Conservation (phyloP, 2,113 vertebrate genomes). For the Myrmophylax atrothorax region DNA sequence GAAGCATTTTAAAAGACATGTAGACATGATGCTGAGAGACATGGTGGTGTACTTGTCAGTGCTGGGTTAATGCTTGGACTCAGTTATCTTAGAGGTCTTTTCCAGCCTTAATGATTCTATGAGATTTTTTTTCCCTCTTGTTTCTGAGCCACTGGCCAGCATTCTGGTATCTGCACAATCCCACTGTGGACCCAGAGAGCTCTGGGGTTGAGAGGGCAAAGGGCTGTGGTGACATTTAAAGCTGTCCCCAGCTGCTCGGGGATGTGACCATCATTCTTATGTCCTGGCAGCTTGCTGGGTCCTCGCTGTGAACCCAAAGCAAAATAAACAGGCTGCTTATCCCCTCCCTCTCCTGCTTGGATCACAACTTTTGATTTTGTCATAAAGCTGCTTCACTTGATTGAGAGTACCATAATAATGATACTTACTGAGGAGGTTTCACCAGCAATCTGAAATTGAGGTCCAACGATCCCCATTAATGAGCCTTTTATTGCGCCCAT, state of each 20-base stretch:
- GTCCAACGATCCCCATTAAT: constrained; percentile 44
- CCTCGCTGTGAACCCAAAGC: neutral
- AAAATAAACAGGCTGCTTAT: constrained; percentile 24
- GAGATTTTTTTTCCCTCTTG: neutral
- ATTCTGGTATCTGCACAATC: neutral
- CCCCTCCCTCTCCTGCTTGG: constrained; percentile 15
- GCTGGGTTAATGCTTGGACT: neutral
- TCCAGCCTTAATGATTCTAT: neutral
- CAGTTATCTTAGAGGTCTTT: neutral
- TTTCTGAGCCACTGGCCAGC: neutral
- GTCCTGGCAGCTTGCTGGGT: neutral
- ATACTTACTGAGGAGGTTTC: constrained; percentile 25
- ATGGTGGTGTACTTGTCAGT: neutral
- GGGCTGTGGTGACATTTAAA: neutral
- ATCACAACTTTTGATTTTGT: constrained; percentile 68
- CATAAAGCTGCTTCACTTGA: constrained; percentile 64
- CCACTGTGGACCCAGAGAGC: neutral
- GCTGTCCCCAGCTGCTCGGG: neutral
- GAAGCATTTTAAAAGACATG: neutral
- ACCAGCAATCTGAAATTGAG: constrained; percentile 4
- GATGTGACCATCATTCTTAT: neutral
- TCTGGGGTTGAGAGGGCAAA: neutral
- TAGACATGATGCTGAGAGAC: neutral
- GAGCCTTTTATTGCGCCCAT: constrained; percentile 24
- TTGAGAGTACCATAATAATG: constrained; percentile 18